Evolutionary conservation across 2,888 invertebrate species (phyloP).

Genomic region (Blera fallax): DNA sequence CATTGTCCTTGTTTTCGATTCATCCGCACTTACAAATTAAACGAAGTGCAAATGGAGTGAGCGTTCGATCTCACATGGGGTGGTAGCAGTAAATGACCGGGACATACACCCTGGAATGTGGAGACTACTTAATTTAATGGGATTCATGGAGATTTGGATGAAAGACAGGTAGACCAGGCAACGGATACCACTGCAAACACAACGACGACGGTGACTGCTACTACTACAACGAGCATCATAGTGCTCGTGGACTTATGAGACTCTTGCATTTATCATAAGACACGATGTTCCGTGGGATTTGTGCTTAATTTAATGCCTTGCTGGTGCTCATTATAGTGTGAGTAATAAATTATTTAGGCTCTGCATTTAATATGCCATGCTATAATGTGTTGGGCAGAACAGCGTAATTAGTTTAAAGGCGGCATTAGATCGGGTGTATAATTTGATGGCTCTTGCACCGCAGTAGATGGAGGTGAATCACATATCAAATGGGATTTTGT

Average conservation of each 20-base stretch:
- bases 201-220: constrained; percentile 15
- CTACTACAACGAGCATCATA: constrained; percentile 15
- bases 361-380: constrained; percentile 68
- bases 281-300: constrained; percentile 65
- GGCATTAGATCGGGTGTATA: constrained; percentile 51
- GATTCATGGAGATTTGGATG: constrained; percentile 72
- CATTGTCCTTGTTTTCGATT: constrained; percentile 70
- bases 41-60: constrained; percentile 62
- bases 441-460: constrained; percentile 26
- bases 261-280: constrained; percentile 73
- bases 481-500: constrained; percentile 47
- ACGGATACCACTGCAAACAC: constrained; percentile 40
- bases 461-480: constrained; percentile 12
- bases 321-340: constrained; percentile 70
- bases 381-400: constrained; percentile 69
- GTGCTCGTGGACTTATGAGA: constrained; percentile 63
- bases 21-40: constrained; percentile 66
- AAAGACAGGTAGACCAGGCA: constrained; percentile 69
- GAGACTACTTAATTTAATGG: constrained; percentile 73
- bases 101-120: constrained; percentile 50
- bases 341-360: constrained; percentile 72
- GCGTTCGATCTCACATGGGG: constrained; percentile 61
- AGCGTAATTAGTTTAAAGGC: constrained; percentile 67
- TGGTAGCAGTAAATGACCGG: constrained; percentile 41
- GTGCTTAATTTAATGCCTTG: constrained; percentile 71